A percentile compares a stretch with the other conserved stretches of the same genome.
Evolutionary conservation across 1,140 invertebrate genomes (phyloP).

Genomic region (Pseudomyrmex dendroicus): DNA sequence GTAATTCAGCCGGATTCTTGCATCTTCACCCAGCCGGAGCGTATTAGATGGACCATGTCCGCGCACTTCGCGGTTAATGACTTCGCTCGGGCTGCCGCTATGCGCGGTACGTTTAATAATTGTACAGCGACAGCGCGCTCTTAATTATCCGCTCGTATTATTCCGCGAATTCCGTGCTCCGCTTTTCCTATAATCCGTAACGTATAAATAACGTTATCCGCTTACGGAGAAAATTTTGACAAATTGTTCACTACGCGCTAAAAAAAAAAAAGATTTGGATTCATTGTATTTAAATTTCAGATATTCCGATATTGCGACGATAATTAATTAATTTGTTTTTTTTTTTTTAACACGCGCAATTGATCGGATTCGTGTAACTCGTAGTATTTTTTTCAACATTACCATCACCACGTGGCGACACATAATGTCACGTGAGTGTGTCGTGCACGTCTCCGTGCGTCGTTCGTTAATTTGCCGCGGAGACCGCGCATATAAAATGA

Average conservation of each 20-base stretch:
- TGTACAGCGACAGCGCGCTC: constrained; percentile 46
- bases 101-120: constrained; percentile 55
- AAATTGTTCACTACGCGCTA: background rate
- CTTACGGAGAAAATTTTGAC: background rate
- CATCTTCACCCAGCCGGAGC: constrained; percentile 64
- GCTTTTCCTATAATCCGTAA: constrained; percentile 10
- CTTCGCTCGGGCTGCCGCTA: constrained; percentile 27
- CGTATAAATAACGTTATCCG: background rate
- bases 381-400: constrained; percentile 2
- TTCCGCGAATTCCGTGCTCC: constrained; percentile 24
- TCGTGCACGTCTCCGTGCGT: constrained; percentile 60
- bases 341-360: background rate
- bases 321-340: too few species aligned
- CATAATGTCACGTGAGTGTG: constrained; percentile 56
- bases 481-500: constrained; percentile 58
- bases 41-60: constrained; percentile 68
- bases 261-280: background rate
- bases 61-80: constrained; percentile 50
- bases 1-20: constrained; percentile 72
- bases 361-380: background rate
- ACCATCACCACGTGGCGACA: constrained; percentile 61
- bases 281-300: background rate
- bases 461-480: constrained; percentile 69
- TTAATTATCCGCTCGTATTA: constrained; percentile 44
- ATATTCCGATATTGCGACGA: background rate